phyloP scores from a whole-genome alignment of 2,888 invertebrate species.

The Sphinx pinastri region DNA sequence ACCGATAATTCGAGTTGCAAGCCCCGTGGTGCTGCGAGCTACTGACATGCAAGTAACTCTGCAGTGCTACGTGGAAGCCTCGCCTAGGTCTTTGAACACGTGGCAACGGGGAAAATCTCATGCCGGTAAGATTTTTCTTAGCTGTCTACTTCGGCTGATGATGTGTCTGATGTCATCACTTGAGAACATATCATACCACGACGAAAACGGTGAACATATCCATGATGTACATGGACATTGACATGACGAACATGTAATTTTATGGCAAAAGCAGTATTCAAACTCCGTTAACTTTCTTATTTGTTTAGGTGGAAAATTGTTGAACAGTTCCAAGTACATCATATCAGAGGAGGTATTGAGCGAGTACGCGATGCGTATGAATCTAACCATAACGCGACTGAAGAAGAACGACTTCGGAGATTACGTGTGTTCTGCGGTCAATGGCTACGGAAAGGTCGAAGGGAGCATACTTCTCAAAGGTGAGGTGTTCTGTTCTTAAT shows the following conservation, averaged over 20 bases:
- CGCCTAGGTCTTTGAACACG: conserved; percentile 92
- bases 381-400: conserved; percentile 90
- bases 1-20: conserved; percentile 91
- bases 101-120: conserved; percentile 85
- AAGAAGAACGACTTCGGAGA: conserved; percentile 90
- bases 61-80: conserved; percentile 94
- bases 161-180: neutral
- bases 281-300: neutral
- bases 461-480: conserved; percentile 91
- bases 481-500: conserved; percentile 55
- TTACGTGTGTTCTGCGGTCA: conserved; percentile 91
- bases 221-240: too few species aligned
- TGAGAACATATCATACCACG: neutral
- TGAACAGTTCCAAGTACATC: conserved; percentile 89
- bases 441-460: conserved; percentile 91
- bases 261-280: neutral
- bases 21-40: conserved; percentile 92
- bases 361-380: conserved; percentile 91
- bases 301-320: conserved; percentile 87
- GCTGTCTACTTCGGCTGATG: neutral
- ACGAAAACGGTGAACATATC: neutral
- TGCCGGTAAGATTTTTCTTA: conserved; percentile 46
- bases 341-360: conserved; percentile 89
- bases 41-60: conserved; percentile 91
- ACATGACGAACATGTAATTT: too few species aligned